Evolutionary conservation across 2,113 vertebrate genomes (phyloP).

Genomic region (Strix uralensis): DNA sequence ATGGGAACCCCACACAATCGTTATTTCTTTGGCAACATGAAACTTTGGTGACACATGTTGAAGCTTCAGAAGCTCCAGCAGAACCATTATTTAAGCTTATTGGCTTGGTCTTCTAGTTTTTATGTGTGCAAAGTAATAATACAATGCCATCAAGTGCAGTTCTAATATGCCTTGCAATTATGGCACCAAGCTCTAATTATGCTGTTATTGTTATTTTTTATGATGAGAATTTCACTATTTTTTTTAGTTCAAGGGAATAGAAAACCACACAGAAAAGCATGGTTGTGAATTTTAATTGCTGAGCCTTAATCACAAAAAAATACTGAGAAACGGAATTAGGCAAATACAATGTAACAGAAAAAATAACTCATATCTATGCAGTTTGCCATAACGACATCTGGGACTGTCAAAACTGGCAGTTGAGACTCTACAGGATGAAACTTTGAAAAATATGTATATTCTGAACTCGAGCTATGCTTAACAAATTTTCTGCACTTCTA

Average conservation of each 20-base stretch:
- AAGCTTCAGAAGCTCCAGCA: background rate
- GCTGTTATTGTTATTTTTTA: background rate
- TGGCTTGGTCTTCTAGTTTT: background rate
- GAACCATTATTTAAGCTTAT: background rate
- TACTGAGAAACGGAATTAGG: background rate
- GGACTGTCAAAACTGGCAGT: background rate
- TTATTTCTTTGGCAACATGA: background rate
- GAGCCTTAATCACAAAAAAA: constrained; percentile 21
- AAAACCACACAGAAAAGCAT: background rate
- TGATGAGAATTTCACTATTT: background rate
- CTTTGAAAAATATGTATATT: background rate
- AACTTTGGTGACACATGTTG: background rate
- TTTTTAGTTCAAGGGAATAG: background rate
- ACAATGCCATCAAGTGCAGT: background rate
- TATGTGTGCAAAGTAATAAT: background rate
- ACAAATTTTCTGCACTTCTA: background rate
- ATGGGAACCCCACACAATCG: background rate
- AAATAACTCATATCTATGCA: background rate
- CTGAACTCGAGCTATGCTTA: background rate
- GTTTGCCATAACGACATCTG: background rate
- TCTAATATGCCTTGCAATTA: background rate
- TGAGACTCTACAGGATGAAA: background rate
- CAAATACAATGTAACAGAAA: background rate
- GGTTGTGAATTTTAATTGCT: constrained; percentile 28
- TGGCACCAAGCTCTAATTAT: background rate